Percentiles rank a stretch among this genome's conserved stretches.
These are phyloP conservation scores for Drosophila cardini DNA, from an alignment of 1,140 invertebrate genomes.

Conservation along the genomic window DNA sequence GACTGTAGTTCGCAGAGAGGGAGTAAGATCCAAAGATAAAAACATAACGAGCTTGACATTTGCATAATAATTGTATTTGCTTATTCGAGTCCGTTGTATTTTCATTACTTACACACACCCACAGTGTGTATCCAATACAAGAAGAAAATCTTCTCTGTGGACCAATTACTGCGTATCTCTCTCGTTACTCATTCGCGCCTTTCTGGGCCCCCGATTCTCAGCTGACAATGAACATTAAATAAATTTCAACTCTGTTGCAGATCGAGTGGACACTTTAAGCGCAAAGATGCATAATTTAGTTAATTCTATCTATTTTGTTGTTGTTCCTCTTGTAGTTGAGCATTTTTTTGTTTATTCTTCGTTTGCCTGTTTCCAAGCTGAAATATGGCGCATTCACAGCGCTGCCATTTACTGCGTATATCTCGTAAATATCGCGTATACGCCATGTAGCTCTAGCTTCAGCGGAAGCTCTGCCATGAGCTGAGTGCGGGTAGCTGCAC, in stretches of 20 bases:
- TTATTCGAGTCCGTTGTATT: constrained; percentile 27
- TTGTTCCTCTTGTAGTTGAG: constrained; percentile 3
- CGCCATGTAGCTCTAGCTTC: constrained; percentile 31
- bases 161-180: constrained; percentile 20
- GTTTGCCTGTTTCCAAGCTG: constrained; percentile 50
- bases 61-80: constrained; percentile 46
- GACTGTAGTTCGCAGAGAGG: not conserved
- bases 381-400: constrained; percentile 66
- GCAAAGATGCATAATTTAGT: constrained; percentile 64
- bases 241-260: constrained; percentile 54
- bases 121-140: not conserved
- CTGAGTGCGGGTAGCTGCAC: not conserved
- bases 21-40: not conserved
- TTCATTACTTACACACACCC: constrained; percentile 12
- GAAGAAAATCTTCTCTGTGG: not conserved
- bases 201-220: constrained; percentile 40
- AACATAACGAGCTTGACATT: constrained; percentile 16
- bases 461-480: constrained; percentile 25
- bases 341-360: constrained; percentile 21
- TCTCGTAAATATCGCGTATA: constrained; percentile 71
- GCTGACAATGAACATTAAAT: constrained; percentile 50
- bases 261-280: constrained; percentile 43
- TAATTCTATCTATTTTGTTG: constrained; percentile 40
- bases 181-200: not conserved
- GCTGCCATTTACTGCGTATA: constrained; percentile 55